Base-by-base conservation (phyloP, 2,113 vertebrate species). In the Lynx canadensis region DNA sequence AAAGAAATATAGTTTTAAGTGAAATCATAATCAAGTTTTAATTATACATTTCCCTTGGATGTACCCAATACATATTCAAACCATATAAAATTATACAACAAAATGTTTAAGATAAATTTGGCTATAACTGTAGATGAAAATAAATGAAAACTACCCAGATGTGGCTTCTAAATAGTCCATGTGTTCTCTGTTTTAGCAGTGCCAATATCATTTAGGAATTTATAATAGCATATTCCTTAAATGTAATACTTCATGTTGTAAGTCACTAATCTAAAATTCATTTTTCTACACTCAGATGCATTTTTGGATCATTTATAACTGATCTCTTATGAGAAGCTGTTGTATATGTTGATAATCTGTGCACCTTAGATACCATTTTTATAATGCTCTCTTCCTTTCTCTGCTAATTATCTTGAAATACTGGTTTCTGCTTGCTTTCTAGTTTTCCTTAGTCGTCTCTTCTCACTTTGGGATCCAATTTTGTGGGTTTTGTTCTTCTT, bases 91-190 rank as follows among this genome's bases (percentile, higher is more conserved):
- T 98, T 93, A 96, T 93, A 71, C 66, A 94, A 38, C 52, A 96
- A 94, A 97, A 96, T 89, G 19, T 94, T 98, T 97, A 95, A 97
- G 74, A 97, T 95, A 14, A 94, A 86, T 89, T 95, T 97, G 79
- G 33, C 80, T 94, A 52, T 96, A 95, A 94, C 27, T 96, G 85
- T 85, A 95, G 79, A 95, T 96, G 60, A 96, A 97, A 93, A 27
- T 0, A 68, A 76, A 91, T 94, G 41, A 96, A 96, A 97, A 91
- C 81, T 92, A 6, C 21, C 36, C 89, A 95, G 66, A 71, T 98
- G 96, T 97, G 95, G 48, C 15, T 95, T 92, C 93, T 95, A 97
- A 41, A 88, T 60, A 92, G 88, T 63, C 7, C 81, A 63, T 95
- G 86, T 97, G 92, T 92, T 80, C 29, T 93, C 21, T 92, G 16